Evolutionary conservation across 2,888 invertebrate species (phyloP), one percentile per base, ranked within the genome.

Genomic region (Girardia tigrina): DNA sequence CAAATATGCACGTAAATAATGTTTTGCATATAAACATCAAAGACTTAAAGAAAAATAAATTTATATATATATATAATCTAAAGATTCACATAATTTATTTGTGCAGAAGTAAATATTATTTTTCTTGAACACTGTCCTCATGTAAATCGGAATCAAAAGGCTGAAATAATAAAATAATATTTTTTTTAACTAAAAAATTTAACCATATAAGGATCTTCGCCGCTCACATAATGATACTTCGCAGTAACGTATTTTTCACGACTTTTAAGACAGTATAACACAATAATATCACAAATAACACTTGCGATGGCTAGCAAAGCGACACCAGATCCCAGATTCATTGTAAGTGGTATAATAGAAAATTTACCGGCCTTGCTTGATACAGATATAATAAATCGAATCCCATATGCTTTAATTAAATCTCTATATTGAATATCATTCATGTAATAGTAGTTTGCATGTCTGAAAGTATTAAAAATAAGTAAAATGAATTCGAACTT

Each of bases 271-370:
- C 83, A 77, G 78, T 85, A 83, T 23, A 86, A 79, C 0, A 86
- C 83, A 14, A 86, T 79, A 16, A 85, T 78, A 79, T 86, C 86
- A 80, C 85, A 85, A 29, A 86, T 76, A 14, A 86, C 80, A 12
- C 85, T 84, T 16, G 86, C 83, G 26, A 86, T 78, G 75, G 84
- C 83, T 42, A 87, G 79, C 2, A 87, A 80, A 23, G 85, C 86
- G 42, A 87, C 78, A 70, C 86, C 86, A 78, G 86, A 85, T 70
- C 86, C 86, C 75, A 87, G 79, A 78, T 86, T 87, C 12, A 85
- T 79, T 14, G 85, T 72, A 0, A 86, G 80, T 20, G 86, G 86
- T 26, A 86, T 81, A 12, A 84, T 75, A 79, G 81, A 82, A 79
- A 87, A 86, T 78, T 86, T 85, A 16, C 86, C 85, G 20, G 84